Base-by-base conservation (phyloP, 23 tunicate species). In the Ascidia mentula region DNA sequence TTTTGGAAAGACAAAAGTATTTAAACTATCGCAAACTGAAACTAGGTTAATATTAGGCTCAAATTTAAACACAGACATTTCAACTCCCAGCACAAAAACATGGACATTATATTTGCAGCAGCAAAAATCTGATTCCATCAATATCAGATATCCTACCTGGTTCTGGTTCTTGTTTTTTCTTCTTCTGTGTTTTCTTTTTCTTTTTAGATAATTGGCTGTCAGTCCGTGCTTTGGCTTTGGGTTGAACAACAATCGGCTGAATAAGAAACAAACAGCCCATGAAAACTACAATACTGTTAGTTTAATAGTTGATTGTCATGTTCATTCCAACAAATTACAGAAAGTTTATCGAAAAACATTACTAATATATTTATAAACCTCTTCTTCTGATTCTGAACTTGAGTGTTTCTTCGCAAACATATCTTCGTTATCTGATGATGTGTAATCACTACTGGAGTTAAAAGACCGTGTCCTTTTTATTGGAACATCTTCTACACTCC, bases 381-480 rank as follows among this genome's bases (percentile, higher is more conserved):
- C 78, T 8, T 75, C 73, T 32, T 77, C 42, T 15, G 40, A 46
- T 61, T 72, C 82, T 53, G 65, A 53, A 42, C 59, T 37, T 38
- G 32, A 33, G 20, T 70, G 24, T 12, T 42, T 46, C 18, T 82
- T 45, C 18, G 76, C 93, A 77, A 88, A 88, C 75, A 88, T 28
- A 3, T 82, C 87, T 0, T 2, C 80, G 36, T 81, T 38, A 69
- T 87, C 86, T 31, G 69, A 70, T 6, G 85, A 80, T 0, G 85
- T 36, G 31, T 40, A 61, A 30, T 76, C 35, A 37, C 46, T 72
- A 45, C 89, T 77, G 9, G 80, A 53, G 15, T 72, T 17, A 40
- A 45, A 4, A 18, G 45, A 75, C 76, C 31, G 38, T 37, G 15
- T 87, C 73, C 65, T 72, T 26, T 5, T 46, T 34, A 74, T 59